Evolutionary conservation across 2,113 vertebrate species (phyloP).

Genomic region (Oreocharis arfaki): DNA sequence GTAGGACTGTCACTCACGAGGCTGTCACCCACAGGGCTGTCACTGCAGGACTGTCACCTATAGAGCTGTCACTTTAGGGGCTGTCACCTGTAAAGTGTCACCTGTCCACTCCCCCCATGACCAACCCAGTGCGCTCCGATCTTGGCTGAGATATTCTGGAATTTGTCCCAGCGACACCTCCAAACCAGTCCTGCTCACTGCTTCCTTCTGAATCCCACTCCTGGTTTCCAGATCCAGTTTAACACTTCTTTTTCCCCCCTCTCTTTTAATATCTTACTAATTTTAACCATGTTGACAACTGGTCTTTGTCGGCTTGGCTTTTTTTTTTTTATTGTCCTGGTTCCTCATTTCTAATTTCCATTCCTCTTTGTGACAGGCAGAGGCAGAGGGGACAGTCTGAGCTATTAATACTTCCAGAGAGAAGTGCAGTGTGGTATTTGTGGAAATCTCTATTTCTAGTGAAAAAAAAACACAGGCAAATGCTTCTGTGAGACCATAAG

Average conservation of each 20-base stretch:
- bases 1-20: not conserved
- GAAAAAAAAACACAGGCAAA: not conserved
- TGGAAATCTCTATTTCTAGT: not conserved
- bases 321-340: not conserved
- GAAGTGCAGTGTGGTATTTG: not conserved
- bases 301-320: not conserved
- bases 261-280: not conserved
- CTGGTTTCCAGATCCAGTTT: not conserved
- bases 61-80: not conserved
- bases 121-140: not conserved
- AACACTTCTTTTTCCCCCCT: not conserved
- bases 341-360: conserved; percentile 24
- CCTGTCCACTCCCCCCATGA: not conserved
- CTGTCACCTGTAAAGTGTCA: not conserved
- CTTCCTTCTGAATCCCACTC: not conserved
- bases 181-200: not conserved
- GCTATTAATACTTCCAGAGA: not conserved
- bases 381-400: not conserved
- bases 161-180: not conserved
- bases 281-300: not conserved
- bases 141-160: not conserved
- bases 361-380: conserved; percentile 1
- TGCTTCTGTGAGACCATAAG: not conserved
- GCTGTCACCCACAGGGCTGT: not conserved
- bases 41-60: not conserved